Conservation (phyloP, 2,888 invertebrate genomes). For the Metellina segmentata region DNA sequence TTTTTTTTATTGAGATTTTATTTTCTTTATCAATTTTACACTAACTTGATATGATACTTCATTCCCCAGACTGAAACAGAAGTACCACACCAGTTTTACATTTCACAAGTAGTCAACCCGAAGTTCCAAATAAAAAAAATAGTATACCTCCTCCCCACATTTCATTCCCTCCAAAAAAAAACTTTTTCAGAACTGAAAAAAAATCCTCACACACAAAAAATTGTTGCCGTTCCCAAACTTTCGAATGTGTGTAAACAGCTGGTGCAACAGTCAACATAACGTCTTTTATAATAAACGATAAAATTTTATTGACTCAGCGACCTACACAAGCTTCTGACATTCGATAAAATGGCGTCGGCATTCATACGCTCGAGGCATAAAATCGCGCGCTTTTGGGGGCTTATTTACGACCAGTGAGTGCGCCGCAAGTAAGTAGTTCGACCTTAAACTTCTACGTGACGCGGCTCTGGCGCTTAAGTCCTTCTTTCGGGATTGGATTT, state of each 20-base stretch:
- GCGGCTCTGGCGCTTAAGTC: constrained; percentile 33
- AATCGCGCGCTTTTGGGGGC: constrained; percentile 54
- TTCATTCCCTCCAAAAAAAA: background rate
- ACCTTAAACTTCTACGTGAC: constrained; percentile 59
- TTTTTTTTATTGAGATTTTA: no score
- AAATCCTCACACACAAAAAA: constrained; percentile 4
- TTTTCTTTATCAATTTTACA: background rate
- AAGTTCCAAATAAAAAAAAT: constrained; percentile 2
- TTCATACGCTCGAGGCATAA: constrained; percentile 64
- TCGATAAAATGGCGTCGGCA: constrained; percentile 55
- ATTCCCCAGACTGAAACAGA: background rate
- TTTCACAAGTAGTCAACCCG: no score
- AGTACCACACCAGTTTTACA: background rate
- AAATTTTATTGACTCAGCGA: constrained; percentile 65
- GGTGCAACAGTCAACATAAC: constrained; percentile 66
- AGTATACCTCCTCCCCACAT: background rate
- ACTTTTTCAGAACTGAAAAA: background rate
- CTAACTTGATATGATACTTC: background rate
- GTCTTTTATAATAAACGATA: constrained; percentile 69
- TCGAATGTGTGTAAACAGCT: constrained; percentile 66
- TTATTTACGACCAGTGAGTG: constrained; percentile 60
- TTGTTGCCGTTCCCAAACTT: constrained; percentile 38
- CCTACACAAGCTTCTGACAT: constrained; percentile 42
- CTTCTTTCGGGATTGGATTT: constrained; percentile 65
- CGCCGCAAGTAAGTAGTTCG: constrained; percentile 60